These are phyloP conservation scores for Siphlonurus alternatus DNA, from an alignment of 2,888 invertebrate genomes.

Conservation along the genomic window DNA sequence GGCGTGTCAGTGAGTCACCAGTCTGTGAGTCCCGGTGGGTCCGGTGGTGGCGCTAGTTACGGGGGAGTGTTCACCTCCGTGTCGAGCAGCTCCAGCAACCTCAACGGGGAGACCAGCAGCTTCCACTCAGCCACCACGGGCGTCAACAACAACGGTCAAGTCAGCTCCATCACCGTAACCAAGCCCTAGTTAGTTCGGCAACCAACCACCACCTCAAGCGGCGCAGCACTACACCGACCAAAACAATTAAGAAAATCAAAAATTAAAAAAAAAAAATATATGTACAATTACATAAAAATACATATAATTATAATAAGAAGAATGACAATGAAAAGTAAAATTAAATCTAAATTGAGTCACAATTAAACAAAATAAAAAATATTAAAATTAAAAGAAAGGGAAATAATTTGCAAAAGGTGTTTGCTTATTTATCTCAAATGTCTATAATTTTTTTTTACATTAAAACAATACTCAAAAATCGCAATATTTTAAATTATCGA, in stretches of 20 bases:
- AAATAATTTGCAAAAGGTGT: too few species aligned
- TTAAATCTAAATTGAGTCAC: too few species aligned
- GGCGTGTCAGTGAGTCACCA: neutral
- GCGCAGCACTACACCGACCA: conserved; percentile 2
- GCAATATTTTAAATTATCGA: too few species aligned
- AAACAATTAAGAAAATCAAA: neutral
- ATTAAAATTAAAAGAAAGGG: too few species aligned
- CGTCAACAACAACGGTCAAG: conserved; percentile 49
- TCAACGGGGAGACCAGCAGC: conserved; percentile 38
- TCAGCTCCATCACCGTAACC: conserved; percentile 39
- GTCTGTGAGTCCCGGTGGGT: neutral
- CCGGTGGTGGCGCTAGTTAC: conserved; percentile 20
- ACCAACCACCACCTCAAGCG: neutral
- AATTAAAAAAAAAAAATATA: neutral
- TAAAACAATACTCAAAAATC: too few species aligned
- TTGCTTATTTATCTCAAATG: too few species aligned
- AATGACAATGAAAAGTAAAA: too few species aligned
- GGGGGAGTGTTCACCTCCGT: conserved; percentile 48
- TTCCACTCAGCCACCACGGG: conserved; percentile 43
- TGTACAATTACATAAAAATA: neutral
- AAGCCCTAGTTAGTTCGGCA: neutral
- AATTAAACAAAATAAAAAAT: too few species aligned
- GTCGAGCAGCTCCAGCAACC: conserved; percentile 36
- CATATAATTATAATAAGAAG: too few species aligned
- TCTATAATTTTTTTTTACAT: too few species aligned